Conservation (phyloP, 2,113 vertebrate species). For the Petroica traversi region DNA sequence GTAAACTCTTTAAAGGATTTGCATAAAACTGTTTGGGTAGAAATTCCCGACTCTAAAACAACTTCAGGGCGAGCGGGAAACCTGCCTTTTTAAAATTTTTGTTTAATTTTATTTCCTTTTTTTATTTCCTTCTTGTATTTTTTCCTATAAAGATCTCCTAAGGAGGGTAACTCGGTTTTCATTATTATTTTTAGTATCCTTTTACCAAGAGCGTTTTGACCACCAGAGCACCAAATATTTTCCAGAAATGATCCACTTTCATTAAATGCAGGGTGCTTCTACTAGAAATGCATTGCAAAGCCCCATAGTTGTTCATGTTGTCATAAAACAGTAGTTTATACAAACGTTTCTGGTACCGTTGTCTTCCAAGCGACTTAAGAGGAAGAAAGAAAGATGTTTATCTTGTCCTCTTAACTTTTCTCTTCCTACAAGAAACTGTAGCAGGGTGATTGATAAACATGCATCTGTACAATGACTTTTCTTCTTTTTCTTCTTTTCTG, state of each 20-base stretch:
- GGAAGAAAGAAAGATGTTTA: neutral
- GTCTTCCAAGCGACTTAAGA: neutral
- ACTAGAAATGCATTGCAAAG: neutral
- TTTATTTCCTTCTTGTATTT: rapidly evolving
- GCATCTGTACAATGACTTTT: neutral
- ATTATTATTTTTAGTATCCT: neutral
- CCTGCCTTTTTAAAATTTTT: rapidly evolving
- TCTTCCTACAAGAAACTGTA: neutral
- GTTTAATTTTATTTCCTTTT: rapidly evolving
- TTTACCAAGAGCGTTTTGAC: neutral
- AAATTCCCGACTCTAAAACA: neutral
- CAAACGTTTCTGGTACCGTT: neutral
- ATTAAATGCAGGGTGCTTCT: neutral
- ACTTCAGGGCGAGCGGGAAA: neutral
- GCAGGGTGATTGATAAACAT: neutral
- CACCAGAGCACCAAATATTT: neutral
- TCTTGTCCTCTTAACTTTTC: neutral
- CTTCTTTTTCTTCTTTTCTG: constrained; percentile 40
- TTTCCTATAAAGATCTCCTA: neutral
- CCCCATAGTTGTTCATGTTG: neutral
- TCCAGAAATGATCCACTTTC: neutral
- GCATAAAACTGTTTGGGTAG: constrained; percentile 1
- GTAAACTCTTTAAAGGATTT: constrained; percentile 42
- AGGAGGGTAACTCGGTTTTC: neutral
- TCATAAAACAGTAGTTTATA: neutral